Conservation (phyloP, 1,140 invertebrate genomes). For the Lucilia sericata region DNA sequence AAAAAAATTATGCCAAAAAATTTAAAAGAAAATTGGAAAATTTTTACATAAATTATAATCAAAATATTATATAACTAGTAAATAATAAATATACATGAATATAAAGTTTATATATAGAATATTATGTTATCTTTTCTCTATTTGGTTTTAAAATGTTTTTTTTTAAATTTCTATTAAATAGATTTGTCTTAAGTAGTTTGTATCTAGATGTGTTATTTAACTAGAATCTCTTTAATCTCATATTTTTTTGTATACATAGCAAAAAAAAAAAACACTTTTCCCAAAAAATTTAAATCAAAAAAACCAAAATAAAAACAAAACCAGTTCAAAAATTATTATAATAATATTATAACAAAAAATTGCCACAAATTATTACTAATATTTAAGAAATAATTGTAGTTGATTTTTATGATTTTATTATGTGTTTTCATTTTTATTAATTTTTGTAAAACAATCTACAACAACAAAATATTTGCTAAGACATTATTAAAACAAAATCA, state of each 20-base stretch:
- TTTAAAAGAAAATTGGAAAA: neutral
- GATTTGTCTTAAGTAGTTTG: neutral
- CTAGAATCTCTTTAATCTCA: neutral
- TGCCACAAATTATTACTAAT: constrained; percentile 20
- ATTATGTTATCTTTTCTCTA: neutral
- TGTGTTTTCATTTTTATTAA: neutral
- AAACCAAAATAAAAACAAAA: neutral
- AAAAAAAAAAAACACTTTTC: too few relatives aligned
- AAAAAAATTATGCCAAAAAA: constrained; percentile 21
- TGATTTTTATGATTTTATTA: neutral
- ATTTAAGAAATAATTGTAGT: constrained; percentile 21
- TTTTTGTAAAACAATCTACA: constrained; percentile 20
- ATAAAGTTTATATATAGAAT: neutral
- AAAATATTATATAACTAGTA: constrained; percentile 7
- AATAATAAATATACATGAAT: too few relatives aligned
- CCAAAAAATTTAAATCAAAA: neutral
- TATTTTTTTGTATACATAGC: too few relatives aligned
- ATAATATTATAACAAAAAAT: neutral
- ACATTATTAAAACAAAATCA: neutral
- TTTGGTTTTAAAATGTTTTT: neutral
- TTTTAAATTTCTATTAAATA: neutral
- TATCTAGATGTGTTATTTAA: neutral
- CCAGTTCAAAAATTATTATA: neutral
- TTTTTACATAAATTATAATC: constrained; percentile 25
- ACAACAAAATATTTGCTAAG: constrained; percentile 17